Base-by-base conservation (phyloP, 2,113 vertebrate genomes). In the Urocynchramus pylzowi region DNA sequence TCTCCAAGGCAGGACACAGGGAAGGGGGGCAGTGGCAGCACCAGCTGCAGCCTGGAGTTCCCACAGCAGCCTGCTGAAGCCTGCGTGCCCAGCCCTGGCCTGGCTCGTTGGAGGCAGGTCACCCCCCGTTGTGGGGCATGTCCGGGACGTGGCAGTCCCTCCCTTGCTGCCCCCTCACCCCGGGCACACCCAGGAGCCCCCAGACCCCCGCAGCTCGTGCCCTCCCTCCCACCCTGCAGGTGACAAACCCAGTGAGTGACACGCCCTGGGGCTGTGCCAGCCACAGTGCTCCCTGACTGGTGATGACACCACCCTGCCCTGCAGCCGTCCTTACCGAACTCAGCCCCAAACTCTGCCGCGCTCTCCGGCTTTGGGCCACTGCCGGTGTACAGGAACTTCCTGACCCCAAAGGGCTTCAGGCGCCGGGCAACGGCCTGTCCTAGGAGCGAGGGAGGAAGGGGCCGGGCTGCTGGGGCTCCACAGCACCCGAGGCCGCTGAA, bases 381-480 rank as follows among this genome's bases (percentile, higher is more conserved):
- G 65, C 98, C 99, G 6, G 98, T 96, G 86, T 99, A 99, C 30
- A 99, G 97, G 91, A 99, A 99, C 95, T 91, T 99, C 95, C 98
- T 98, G 42, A 99, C 98, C 44, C 99, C 99, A 45, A 99, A 99
- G 0, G 99, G 98, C 76, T 99, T 99, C 65, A 99, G 98, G 24
- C 99, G 98, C 70, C 98, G 98, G 39, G 99, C 99, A 10, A 99
- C 98, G 1, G 99, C 99, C 95, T 99, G 98, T 53, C 99, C 99
- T 99, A 49, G 11, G 69, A 45, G 67, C 5, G 28, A 90, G 45
- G 89, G 45, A 61, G 61, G n/a, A 53, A 16, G 69, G 20, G 2
- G 14, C n/a, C 5, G 21, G 18, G 67, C 15, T 0, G 1, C 52
- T 15, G 37, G 7, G 68, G 17, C 35, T 8, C 28, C 54, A 6